These are phyloP conservation scores for Leptoteleia sp. DNA, from an alignment of 1,140 invertebrate genomes.

Conservation along the genomic window DNA sequence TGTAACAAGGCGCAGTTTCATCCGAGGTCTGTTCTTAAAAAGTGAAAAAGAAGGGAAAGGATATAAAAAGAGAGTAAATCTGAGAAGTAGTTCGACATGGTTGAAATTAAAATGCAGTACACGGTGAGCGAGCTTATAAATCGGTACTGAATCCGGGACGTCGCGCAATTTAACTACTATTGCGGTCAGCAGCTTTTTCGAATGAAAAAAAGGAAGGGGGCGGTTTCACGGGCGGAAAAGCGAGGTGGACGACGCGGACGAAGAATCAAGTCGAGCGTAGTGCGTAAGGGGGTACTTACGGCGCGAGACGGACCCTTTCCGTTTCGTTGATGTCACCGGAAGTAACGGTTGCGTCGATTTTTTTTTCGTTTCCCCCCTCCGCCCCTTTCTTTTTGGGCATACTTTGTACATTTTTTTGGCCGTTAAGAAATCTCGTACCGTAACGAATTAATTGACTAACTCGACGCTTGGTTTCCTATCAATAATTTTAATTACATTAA, in stretches of 20 bases:
- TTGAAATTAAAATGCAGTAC: conserved; percentile 39
- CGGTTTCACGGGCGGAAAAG: conserved; percentile 16
- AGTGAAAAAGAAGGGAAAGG: no score
- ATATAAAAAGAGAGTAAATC: no score
- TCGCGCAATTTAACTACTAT: conserved; percentile 47
- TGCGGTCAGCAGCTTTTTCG: conserved; percentile 43
- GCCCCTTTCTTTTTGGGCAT: conserved; percentile 41
- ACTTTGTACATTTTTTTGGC: background rate
- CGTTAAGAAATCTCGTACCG: conserved; percentile 37
- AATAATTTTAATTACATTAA: no score
- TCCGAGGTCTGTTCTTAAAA: no score
- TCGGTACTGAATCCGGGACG: conserved; percentile 19
- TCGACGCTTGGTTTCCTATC: no score
- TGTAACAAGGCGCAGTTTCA: no score
- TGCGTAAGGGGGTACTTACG: conserved; percentile 30
- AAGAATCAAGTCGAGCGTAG: conserved; percentile 48
- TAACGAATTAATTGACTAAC: conserved; percentile 7
- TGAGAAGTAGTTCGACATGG: background rate
- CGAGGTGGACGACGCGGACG: conserved; percentile 39
- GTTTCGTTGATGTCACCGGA: conserved; percentile 57
- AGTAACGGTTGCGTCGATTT: conserved; percentile 52
- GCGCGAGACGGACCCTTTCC: conserved; percentile 45
- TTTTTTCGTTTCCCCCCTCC: no score
- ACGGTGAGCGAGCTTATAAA: conserved; percentile 43
- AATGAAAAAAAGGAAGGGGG: conserved; percentile 25